phyloP scores from a whole-genome alignment of 1,140 invertebrate species.

The Pseudobourletiella spinata region DNA sequence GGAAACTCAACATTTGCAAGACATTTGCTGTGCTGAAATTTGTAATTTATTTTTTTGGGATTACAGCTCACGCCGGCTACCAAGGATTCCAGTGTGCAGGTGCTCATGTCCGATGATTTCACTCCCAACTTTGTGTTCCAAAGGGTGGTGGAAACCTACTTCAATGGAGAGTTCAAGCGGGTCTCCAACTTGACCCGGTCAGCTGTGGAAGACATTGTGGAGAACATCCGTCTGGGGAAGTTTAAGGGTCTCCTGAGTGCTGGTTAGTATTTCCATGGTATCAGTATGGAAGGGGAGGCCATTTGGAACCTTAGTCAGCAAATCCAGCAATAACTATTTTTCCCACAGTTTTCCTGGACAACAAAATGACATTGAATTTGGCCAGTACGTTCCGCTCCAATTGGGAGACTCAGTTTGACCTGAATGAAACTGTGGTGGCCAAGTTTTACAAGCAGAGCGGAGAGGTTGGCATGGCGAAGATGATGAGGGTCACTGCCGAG shows the following conservation, averaged over 20 bases:
- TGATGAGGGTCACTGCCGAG: neutral
- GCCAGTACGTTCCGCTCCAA: neutral
- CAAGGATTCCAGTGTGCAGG: neutral
- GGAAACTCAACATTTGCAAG: too few species aligned
- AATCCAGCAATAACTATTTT: too few species aligned
- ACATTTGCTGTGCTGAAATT: too few species aligned
- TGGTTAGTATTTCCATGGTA: neutral
- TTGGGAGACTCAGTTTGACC: neutral
- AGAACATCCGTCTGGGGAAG: neutral
- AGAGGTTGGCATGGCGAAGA: neutral
- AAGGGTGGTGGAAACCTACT: neutral
- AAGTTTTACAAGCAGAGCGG: neutral
- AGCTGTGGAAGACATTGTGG: neutral
- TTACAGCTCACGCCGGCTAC: neutral
- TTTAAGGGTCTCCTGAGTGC: neutral
- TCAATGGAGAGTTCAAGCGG: neutral
- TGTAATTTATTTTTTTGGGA: neutral
- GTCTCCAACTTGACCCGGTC: neutral
- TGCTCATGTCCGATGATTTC: neutral
- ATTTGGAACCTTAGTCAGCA: too few species aligned
- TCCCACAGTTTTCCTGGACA: neutral
- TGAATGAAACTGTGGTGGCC: neutral
- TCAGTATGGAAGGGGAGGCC: too few species aligned
- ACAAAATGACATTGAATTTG: neutral
- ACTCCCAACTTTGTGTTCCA: neutral